Conservation (phyloP, 2,113 vertebrate genomes). For the Crotalus horridus region DNA sequence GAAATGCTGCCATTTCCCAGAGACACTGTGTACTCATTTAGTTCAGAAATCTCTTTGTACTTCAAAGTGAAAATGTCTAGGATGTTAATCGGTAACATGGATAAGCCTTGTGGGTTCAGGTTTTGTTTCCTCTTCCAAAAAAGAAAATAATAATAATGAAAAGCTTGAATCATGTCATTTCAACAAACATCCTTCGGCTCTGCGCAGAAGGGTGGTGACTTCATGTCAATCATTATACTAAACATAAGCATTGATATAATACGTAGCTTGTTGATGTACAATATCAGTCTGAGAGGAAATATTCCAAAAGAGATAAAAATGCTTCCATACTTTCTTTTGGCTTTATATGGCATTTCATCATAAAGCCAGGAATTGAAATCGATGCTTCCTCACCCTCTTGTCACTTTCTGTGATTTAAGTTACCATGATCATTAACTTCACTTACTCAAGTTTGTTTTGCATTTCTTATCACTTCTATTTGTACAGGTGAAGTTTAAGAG, state of each 20-base stretch:
- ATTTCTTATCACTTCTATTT: neutral
- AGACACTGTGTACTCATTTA: constrained; percentile 3
- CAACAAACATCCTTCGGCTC: neutral
- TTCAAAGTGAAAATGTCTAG: constrained; percentile 37
- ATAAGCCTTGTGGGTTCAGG: constrained; percentile 35
- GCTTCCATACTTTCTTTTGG: neutral
- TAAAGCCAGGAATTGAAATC: neutral
- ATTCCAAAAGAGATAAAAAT: neutral
- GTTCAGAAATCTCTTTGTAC: constrained; percentile 43
- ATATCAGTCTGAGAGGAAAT: neutral
- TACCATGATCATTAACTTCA: neutral
- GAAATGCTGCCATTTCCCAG: constrained; percentile 26
- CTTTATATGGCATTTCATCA: neutral
- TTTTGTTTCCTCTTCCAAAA: neutral
- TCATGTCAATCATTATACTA: neutral
- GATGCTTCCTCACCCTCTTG: neutral
- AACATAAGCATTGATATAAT: neutral
- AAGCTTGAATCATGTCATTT: constrained; percentile 1
- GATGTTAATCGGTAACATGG: constrained; percentile 44
- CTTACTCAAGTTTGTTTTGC: neutral
- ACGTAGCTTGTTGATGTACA: neutral
- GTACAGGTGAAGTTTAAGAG: neutral
- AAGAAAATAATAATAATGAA: constrained; percentile 11
- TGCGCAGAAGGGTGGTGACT: neutral
- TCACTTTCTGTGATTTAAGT: neutral